Conservation (phyloP, 2,888 invertebrate species). For the Sipunculus nudus region DNA sequence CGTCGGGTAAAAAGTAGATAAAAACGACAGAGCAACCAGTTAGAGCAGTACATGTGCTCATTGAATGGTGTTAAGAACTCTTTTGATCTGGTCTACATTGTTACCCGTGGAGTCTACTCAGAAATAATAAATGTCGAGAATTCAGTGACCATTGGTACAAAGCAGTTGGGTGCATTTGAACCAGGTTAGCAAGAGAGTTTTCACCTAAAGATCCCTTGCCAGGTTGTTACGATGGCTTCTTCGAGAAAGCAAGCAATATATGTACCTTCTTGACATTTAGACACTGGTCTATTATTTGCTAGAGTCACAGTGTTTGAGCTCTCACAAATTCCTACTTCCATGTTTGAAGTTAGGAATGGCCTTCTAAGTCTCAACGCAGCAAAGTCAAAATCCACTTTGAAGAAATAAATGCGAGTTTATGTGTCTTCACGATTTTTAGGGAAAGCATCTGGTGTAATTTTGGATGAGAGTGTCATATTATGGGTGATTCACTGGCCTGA, state of each 20-base stretch:
- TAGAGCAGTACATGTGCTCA: conserved; percentile 23
- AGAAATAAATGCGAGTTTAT: conserved; percentile 25
- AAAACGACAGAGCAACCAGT: conserved; percentile 18
- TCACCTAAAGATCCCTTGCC: neutral
- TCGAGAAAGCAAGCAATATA: conserved; percentile 5
- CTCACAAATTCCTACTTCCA: conserved; percentile 15
- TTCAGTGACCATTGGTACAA: conserved; percentile 1
- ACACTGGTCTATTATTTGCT: conserved; percentile 19
- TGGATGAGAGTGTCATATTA: conserved; percentile 17
- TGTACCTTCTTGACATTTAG: conserved; percentile 13
- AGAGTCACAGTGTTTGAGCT: conserved; percentile 15
- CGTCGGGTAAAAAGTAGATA: conserved; percentile 21
- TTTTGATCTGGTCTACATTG: conserved; percentile 10
- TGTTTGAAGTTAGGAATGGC: conserved; percentile 20
- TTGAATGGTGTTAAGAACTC: conserved; percentile 20
- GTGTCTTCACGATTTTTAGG: neutral
- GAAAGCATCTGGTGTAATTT: conserved; percentile 3
- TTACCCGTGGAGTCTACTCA: conserved; percentile 10
- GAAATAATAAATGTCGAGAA: conserved; percentile 13
- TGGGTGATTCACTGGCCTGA: conserved; percentile 20
- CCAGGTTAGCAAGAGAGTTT: conserved; percentile 6
- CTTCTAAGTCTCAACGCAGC: conserved; percentile 18
- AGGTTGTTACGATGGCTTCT: conserved; percentile 16
- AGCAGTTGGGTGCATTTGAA: conserved; percentile 9
- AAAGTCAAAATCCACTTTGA: conserved; percentile 17